Conservation (phyloP, 2,797 vertebrate genomes). For the Hippoglossus hippoglossus region DNA sequence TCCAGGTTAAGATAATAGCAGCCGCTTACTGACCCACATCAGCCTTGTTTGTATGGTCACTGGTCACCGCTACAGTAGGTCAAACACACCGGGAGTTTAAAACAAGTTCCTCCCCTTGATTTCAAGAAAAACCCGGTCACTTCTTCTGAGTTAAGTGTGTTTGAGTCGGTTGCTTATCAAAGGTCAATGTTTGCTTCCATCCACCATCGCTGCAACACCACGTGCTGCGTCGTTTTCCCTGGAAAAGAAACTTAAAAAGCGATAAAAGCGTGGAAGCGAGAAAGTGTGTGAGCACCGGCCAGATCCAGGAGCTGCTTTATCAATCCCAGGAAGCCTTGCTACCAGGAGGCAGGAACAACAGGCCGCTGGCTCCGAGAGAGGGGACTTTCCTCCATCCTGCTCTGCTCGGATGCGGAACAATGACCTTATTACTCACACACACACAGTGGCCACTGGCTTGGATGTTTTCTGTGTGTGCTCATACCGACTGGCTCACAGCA, state of each 20-base stretch:
- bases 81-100: conserved; percentile 4
- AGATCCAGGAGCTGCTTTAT: conserved; percentile 57
- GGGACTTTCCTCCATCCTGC: conserved; percentile 84
- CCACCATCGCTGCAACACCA: conserved; percentile 11
- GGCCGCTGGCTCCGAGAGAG: conserved; percentile 64
- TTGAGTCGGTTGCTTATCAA: conserved; percentile 44
- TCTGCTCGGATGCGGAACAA: conserved; percentile 77
- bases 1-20: conserved; percentile 47
- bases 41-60: conserved; percentile 32
- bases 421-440: conserved; percentile 64
- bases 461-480: conserved; percentile 50
- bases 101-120: conserved; percentile 7
- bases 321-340: conserved; percentile 81
- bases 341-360: conserved; percentile 73
- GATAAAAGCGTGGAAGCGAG: conserved; percentile 58
- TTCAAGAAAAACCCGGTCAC: conserved; percentile 19
- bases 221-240: conserved; percentile 58
- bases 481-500: conserved; percentile 49
- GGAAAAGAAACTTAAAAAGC: conserved; percentile 57
- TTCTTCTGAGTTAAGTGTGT: conserved; percentile 20
- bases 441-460: conserved; percentile 43
- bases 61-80: conserved; percentile 34
- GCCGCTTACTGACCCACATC: conserved; percentile 57
- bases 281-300: conserved; percentile 59
- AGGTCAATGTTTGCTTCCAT: conserved; percentile 38